phyloP scores from a whole-genome alignment of 2,797 vertebrate species.

The Fistularia commersonii region DNA sequence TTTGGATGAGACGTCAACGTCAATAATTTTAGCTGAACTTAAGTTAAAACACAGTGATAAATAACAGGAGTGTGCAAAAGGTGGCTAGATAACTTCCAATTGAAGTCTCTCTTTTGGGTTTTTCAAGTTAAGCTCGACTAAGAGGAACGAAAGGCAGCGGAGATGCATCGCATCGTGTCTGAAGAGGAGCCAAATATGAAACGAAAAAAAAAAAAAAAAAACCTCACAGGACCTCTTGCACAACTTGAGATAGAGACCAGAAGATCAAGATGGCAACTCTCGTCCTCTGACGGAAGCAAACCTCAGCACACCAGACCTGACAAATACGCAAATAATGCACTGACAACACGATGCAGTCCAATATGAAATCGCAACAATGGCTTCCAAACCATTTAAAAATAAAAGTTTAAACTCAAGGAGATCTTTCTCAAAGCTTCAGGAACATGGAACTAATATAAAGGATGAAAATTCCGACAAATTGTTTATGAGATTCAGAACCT shows the following conservation, averaged over 20 bases:
- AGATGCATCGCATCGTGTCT: constrained; percentile 48
- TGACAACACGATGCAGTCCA: too few relatives aligned
- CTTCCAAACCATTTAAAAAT: background rate
- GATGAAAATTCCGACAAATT: too few relatives aligned
- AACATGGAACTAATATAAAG: too few relatives aligned
- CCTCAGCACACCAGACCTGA: too few relatives aligned
- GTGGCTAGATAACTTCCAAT: constrained; percentile 6
- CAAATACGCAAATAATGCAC: too few relatives aligned
- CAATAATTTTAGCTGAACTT: constrained; percentile 41
- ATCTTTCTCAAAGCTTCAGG: too few relatives aligned
- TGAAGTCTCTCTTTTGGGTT: constrained; percentile 10
- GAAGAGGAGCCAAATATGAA: constrained; percentile 37
- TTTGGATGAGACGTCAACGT: too few relatives aligned
- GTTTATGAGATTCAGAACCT: too few relatives aligned
- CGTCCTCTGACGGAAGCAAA: background rate
- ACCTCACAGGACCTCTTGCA: too few relatives aligned
- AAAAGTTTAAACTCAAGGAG: too few relatives aligned
- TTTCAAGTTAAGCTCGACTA: constrained; percentile 13
- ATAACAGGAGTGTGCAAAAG: constrained; percentile 1
- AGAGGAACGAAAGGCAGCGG: constrained; percentile 1
- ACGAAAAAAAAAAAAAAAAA: too few relatives aligned
- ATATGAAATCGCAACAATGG: background rate
- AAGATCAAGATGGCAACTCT: constrained; percentile 42
- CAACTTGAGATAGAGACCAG: constrained; percentile 49
- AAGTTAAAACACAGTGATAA: constrained; percentile 9